These are phyloP conservation scores for Myiopsitta monachus DNA, from an alignment of 2,113 vertebrate species.

Conservation along the genomic window DNA sequence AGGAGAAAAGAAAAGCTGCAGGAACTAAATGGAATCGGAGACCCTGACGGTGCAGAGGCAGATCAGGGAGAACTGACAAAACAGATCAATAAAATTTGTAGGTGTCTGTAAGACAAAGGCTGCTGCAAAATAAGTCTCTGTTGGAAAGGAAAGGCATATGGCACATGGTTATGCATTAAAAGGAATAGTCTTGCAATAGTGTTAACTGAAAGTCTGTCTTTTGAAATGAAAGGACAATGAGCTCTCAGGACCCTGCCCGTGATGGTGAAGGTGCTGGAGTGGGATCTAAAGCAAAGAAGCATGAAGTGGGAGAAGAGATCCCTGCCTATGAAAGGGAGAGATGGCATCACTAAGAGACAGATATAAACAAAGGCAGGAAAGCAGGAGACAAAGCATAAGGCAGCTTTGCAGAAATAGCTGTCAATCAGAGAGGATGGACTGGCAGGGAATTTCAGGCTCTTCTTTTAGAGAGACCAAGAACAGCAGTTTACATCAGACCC, in stretches of 20 bases:
- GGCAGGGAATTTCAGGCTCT: background rate
- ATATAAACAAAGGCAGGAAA: background rate
- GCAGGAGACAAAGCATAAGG: slow-evolving; percentile 33
- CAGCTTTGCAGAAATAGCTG: slow-evolving; percentile 33
- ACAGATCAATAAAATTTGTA: background rate
- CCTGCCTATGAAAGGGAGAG: background rate
- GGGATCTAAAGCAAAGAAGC: background rate
- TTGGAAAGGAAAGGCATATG: background rate
- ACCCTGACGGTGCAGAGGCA: background rate
- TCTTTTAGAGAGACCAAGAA: background rate
- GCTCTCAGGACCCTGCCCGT: background rate
- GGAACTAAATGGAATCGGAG: background rate
- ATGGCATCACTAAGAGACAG: background rate
- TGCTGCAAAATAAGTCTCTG: background rate
- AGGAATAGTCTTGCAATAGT: background rate
- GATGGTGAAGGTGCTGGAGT: background rate
- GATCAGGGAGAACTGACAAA: background rate
- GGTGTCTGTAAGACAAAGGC: background rate
- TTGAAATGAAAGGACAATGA: background rate
- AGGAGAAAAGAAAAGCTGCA: background rate
- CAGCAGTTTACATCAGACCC: background rate
- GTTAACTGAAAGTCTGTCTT: background rate
- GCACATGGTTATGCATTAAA: background rate
- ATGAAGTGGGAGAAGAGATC: background rate
- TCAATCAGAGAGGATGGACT: background rate